Evolutionary conservation across 2,113 vertebrate genomes (phyloP).

Genomic region (Pitta sordida): DNA sequence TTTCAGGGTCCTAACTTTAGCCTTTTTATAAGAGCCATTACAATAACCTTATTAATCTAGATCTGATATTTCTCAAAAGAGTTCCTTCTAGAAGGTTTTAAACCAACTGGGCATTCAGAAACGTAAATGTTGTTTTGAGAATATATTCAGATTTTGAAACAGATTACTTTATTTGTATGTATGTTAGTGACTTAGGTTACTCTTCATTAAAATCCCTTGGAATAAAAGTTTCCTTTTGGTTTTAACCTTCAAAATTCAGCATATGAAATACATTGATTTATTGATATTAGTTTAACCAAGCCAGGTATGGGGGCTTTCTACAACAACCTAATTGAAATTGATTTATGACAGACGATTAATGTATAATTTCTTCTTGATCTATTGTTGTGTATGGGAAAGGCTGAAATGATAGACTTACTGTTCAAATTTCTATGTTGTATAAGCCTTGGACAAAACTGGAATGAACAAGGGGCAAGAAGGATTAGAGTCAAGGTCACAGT

Average conservation of each 20-base stretch:
- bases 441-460: neutral
- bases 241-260: neutral
- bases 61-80: neutral
- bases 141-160: neutral
- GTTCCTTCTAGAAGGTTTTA: neutral
- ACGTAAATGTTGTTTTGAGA: neutral
- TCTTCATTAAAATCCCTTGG: neutral
- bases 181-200: neutral
- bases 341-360: constrained; percentile 5
- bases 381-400: neutral
- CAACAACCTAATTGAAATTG: neutral
- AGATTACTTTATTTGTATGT: neutral
- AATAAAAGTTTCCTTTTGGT: neutral
- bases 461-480: neutral
- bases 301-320: neutral
- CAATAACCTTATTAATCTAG: neutral
- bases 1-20: neutral
- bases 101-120: neutral
- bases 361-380: neutral
- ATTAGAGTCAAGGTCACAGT: neutral
- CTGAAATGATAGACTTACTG: neutral
- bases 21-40: neutral
- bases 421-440: neutral
- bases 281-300: neutral
- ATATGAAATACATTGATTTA: neutral